phyloP scores from a whole-genome alignment of 2,797 vertebrate species.

The Semaprochilodus insignis region DNA sequence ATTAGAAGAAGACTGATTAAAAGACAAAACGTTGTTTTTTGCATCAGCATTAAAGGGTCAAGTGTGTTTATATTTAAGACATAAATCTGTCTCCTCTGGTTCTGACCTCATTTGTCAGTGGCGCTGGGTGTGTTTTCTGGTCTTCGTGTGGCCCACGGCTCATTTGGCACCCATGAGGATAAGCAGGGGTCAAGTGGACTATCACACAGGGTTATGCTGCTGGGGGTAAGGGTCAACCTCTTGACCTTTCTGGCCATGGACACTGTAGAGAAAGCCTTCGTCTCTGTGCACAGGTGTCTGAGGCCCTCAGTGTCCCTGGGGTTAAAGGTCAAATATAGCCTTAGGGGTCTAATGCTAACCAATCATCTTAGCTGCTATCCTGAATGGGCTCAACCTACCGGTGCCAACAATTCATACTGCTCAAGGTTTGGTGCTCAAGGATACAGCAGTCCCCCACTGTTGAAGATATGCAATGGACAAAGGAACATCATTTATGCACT shows the following conservation, averaged over 20 bases:
- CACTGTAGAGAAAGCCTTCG: slow-evolving; percentile 61
- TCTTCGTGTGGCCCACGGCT: slow-evolving; percentile 29
- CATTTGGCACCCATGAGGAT: slow-evolving; percentile 61
- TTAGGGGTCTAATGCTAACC: slow-evolving; percentile 18
- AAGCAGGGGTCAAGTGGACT: slow-evolving; percentile 80
- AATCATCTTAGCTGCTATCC: slow-evolving; percentile 11
- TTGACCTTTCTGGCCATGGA: slow-evolving; percentile 69
- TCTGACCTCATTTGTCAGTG: slow-evolving; percentile 77
- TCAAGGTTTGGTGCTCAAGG: neutral
- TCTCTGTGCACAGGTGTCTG: slow-evolving; percentile 72
- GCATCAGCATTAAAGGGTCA: neutral
- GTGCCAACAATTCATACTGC: neutral
- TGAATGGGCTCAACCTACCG: neutral
- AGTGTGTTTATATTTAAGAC: slow-evolving; percentile 14
- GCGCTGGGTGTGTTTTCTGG: slow-evolving; percentile 60
- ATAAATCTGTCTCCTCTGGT: slow-evolving; percentile 64
- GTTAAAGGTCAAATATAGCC: slow-evolving; percentile 67
- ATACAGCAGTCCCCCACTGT: too few species aligned
- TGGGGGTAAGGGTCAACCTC: slow-evolving; percentile 68
- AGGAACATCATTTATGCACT: neutral
- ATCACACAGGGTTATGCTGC: slow-evolving; percentile 68
- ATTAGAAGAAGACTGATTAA: neutral
- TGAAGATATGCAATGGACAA: too few species aligned
- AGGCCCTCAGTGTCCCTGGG: slow-evolving; percentile 61
- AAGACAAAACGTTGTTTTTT: neutral